These are phyloP conservation scores for Cinclus cinclus DNA, from an alignment of 2,113 vertebrate genomes.

Conservation along the genomic window DNA sequence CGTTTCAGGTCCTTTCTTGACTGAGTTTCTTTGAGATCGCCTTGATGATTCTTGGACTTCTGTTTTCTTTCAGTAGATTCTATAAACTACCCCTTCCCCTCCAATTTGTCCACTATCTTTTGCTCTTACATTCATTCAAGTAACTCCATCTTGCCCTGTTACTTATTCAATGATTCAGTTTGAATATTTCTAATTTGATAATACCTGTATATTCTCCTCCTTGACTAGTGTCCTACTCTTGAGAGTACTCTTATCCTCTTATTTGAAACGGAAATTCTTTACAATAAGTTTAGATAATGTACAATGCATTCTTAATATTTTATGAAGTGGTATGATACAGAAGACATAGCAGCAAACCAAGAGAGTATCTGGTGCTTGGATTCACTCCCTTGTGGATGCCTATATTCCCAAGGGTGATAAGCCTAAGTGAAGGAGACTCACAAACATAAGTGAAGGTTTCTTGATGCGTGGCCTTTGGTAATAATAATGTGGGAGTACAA, in stretches of 20 bases:
- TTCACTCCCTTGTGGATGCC: rapidly evolving
- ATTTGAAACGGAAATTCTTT: neutral
- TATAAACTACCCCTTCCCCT: neutral
- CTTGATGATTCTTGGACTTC: neutral
- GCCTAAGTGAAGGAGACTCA: neutral
- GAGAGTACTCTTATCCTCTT: neutral
- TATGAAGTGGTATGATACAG: neutral
- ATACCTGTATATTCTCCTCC: neutral
- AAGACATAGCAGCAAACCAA: neutral
- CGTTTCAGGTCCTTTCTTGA: neutral
- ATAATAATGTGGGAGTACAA: neutral
- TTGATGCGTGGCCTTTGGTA: neutral
- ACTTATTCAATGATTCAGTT: neutral
- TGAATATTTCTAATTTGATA: neutral
- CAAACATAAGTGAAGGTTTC: neutral
- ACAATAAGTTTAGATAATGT: neutral
- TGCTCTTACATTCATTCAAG: neutral
- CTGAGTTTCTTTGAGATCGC: neutral
- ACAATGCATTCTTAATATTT: neutral
- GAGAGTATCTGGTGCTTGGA: neutral
- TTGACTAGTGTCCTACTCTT: neutral
- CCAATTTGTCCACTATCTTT: neutral
- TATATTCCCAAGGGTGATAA: neutral
- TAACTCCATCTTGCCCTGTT: neutral
- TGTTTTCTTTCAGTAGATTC: neutral